Base-by-base conservation (phyloP, 2,888 invertebrate species). In the Hypena proboscidalis region DNA sequence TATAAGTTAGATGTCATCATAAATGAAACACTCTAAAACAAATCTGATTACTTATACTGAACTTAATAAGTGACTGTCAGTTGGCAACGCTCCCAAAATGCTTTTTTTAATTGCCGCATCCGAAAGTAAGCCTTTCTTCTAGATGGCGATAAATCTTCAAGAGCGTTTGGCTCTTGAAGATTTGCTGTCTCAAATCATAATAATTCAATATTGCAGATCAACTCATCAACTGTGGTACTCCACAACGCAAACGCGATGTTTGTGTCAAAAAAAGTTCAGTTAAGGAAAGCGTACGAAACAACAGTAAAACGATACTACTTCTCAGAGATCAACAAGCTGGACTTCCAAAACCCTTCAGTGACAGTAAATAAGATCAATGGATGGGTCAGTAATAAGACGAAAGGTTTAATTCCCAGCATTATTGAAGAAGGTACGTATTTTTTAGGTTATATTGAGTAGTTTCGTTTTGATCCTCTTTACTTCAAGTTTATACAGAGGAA, bases 351-450 rank as follows among this genome's bases (percentile, higher is more conserved):
- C 39, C 54, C 88, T 0, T 55, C 60, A 0, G 52, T 47, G 4
- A 81, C 93, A 0, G 85, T 90, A 0, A 56, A 75, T 1, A 43
- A 57, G 0, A 93, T 95, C 17, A 95, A 95, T 63, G 67, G 73
- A 2, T 95, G 94, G 94, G 92, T 93, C 2, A 80, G 71, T 2
- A 67, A 79, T 1, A 80, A 83, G 8, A 95, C 95, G 0, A 81
- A 84, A 9, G 93, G 93, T 5, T 76, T 91, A 4, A 93, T 95
- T 34, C 77, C 85, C 0, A 67, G 77, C 8, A 74, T 95, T 40
- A 72, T 94, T 7, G 85, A 90, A 15, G 72, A 90, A 58, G 88
- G 94, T 94, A 75, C 73, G 77, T 59, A 46, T n/a, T 15, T 3
- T 7, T 5, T 5, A 4, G 3, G 2, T 8, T 14, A 4, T 13